A percentile compares a stretch with the other conserved stretches of the same genome.
Evolutionary conservation across 2,888 invertebrate species (phyloP).

Genomic region (Folsomia candida): DNA sequence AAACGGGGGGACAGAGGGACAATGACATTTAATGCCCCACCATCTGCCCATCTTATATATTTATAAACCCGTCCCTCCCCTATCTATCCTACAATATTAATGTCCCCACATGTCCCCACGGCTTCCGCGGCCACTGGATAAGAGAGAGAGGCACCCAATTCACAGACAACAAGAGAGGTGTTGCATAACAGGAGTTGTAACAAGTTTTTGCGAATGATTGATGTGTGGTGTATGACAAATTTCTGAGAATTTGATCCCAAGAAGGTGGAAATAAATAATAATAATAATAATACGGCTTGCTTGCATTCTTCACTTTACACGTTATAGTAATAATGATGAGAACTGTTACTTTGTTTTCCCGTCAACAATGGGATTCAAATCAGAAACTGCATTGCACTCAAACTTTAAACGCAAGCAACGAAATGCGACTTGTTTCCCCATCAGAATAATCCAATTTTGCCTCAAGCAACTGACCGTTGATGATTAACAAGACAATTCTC

Average conservation of each 20-base stretch:
- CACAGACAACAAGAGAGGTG: no score
- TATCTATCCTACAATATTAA: no score
- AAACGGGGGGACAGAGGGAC: no score
- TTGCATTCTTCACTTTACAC: background rate
- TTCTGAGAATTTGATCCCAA: background rate
- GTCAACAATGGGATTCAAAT: background rate
- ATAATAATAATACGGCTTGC: no score
- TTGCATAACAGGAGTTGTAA: background rate
- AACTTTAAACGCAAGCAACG: background rate
- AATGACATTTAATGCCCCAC: no score
- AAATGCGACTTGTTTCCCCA: background rate
- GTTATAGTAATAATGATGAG: background rate
- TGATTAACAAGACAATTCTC: background rate
- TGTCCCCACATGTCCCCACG: no score
- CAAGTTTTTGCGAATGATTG: background rate
- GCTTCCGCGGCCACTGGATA: no score
- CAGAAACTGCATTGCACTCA: background rate
- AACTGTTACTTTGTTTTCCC: background rate
- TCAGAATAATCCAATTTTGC: background rate
- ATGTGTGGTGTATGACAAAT: background rate
- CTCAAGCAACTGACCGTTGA: background rate
- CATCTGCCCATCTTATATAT: no score
- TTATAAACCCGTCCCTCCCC: no score
- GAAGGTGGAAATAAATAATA: background rate
- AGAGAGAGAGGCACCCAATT: no score